Conservation (phyloP, 1,140 invertebrate species). For the Achatina immaculata region DNA sequence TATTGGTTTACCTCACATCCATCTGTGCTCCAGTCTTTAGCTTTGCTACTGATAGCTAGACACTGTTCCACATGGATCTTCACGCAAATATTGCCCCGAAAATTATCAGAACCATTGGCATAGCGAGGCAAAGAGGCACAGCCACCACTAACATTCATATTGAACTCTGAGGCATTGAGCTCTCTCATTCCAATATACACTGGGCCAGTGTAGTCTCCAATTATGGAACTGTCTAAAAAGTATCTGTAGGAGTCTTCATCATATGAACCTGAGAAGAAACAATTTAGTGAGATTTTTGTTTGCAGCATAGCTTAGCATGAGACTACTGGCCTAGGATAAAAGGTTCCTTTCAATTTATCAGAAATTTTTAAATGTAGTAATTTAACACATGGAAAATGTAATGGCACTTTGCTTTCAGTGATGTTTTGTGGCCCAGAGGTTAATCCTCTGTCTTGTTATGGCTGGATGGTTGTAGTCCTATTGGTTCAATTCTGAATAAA, state of each 20-base stretch:
- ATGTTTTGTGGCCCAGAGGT: no score
- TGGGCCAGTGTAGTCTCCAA: slow-evolving; percentile 47
- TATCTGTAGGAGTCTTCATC: slow-evolving; percentile 43
- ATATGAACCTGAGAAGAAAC: not conserved
- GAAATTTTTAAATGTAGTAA: no score
- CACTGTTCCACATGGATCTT: slow-evolving; percentile 47
- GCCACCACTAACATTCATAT: slow-evolving; percentile 40
- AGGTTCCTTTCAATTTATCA: no score
- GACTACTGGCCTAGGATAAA: no score
- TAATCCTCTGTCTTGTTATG: no score
- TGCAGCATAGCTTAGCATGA: no score
- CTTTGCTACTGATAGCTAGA: slow-evolving; percentile 46
- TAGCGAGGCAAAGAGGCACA: slow-evolving; percentile 40
- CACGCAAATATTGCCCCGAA: slow-evolving; percentile 45
- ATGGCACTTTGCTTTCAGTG: no score
- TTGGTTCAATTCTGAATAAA: no score
- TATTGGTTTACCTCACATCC: slow-evolving; percentile 60
- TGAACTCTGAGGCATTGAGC: slow-evolving; percentile 41
- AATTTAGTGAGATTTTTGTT: slow-evolving; percentile 1
- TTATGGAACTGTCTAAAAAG: slow-evolving; percentile 44
- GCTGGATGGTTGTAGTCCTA: no score
- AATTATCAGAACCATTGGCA: slow-evolving; percentile 32
- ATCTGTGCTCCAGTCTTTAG: slow-evolving; percentile 48
- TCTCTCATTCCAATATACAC: slow-evolving; percentile 55
- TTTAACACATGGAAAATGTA: no score